Evolutionary conservation across 2,888 invertebrate species (phyloP), one percentile per base, ranked within the genome.

Genomic region (Campoplex nolae): DNA sequence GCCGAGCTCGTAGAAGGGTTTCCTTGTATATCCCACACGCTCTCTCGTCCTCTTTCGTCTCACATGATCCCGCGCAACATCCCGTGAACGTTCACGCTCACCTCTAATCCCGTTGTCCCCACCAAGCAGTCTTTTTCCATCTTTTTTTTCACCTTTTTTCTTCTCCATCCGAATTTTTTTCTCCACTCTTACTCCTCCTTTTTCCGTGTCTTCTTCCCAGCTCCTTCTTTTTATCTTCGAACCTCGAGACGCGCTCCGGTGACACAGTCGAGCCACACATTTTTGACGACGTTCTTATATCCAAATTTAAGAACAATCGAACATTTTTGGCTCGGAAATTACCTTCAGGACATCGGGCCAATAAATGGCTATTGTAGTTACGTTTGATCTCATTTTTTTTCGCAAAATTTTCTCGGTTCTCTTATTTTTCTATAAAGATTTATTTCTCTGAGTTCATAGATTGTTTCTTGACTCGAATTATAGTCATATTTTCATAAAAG

Each of bases 1-100:
- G 94, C 94, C 94, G 94, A 91, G 91, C 89, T 91, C 94, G 93
- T 94, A 94, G 94, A 94, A 94, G 94, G 94, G 94, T 94, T 94
- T 94, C 90, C 94, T 94, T 94, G 94, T 94, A 94, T 90, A 90
- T 85, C 91, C 88, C 91, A 90, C 88, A 88, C 89, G 88, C 86
- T 82, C 86, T 82, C 71, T 81, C 85, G 83, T 88, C 83, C 85
- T 86, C 75, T 82, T 67, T 73, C 73, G 42, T 70, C 79, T 79
- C 71, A 71, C 71, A 79, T 84, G 56, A 70, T 83, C 84, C 54
- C 78, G 68, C 38, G 79, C 32, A 70, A 71, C 80, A 80, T 56
- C 74, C 74, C 79, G 75, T 74, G 80, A 83, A 77, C 84, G 78
- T 77, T 83, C 83, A 83, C 85, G 82, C 77, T 54, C 45, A 68